Base-by-base conservation (phyloP, 2,888 invertebrate genomes). In the Sphecodes monilicornis region DNA sequence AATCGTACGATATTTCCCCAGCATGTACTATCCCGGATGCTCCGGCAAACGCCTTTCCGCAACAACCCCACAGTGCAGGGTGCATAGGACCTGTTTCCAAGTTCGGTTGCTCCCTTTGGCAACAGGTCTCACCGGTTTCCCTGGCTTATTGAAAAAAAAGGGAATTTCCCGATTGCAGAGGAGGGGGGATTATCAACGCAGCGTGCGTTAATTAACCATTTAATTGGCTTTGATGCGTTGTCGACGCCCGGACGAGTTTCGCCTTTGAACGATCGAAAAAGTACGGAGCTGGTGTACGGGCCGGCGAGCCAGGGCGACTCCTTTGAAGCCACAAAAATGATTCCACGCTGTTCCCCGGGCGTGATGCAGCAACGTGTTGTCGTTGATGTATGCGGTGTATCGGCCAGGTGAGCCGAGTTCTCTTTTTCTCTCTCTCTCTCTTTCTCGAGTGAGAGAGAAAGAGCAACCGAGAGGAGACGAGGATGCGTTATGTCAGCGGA, bases 181-280 rank as follows among this genome's bases (percentile, higher is more conserved):
- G 66, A 22, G 26, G 72, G 66, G 36, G 18, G 13, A 69, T 43
- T 66, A 32, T 70, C 8, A 50, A n/a, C 0, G 70, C 69, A 32
- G 16, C 64, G 22, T 39, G 64, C 77, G 39, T 77, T 76, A 76
- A 85, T 88, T 78, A 73, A 76, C 32, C 54, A 54, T 76, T 80
- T 78, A 78, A 88, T 88, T 79, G 70, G 36, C 54, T 71, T 68
- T 57, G 76, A 86, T 50, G 68, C 64, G 32, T 39, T 32, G 54
- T 70, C n/a, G 70, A 50, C 50, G 50, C 50, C 11, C 70, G 26
- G 13, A 50, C 13, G 18, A 70, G 75, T 41, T 36, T 29, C 32
- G 29, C 29, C 43, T 75, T 50, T 11, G 60, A 78, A 76, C 41
- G 41, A 43, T 29, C 43, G 57, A 41, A 50, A 60, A 46, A 76